Evolutionary conservation across 2,888 invertebrate genomes (phyloP), one percentile per base, ranked within the genome.

Genomic region (Cynaeus angustus): DNA sequence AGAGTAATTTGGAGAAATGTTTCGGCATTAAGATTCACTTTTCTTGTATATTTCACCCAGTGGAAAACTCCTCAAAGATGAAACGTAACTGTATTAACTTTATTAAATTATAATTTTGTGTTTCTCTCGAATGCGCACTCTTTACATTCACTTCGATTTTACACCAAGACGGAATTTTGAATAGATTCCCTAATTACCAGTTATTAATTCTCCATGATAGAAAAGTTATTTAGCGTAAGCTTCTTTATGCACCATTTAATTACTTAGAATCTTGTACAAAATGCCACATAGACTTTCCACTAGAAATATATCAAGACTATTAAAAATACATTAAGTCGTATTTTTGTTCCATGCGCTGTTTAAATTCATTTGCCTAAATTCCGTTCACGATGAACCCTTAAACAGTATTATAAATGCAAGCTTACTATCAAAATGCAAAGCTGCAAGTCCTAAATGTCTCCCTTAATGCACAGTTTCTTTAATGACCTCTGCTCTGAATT

Each of bases 401-500:
- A 69, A 74, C 46, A 52, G 55, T 68, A 75, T 76, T 76, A 75
- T 74, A 73, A 73, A 76, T 75, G 75, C 70, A 77, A 75, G 69
- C 74, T 76, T 71, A 72, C 68, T 74, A 77, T 75, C 76, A 75
- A 74, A 77, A 73, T 77, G 78, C 75, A 76, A 75, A 74, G 69
- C 73, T 72, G 75, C 75, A 74, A 56, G 41, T 74, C 71, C 73
- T 75, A 74, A 76, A 75, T 78, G 76, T 74, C 74, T 76, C 75
- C 74, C 73, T 71, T 75, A 77, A 78, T 77, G 77, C 75, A 76
- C 61, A 55, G 71, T 73, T 71, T 71, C 73, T 75, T 75, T 76
- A 78, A 77, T 74, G 77, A 78, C 75, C 76, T 73, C 72, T 71
- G 72, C 75, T 76, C 72, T 52, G 68, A 74, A 75, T 77, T 77